These are phyloP conservation scores for Leguminivora glycinivorella DNA, from an alignment of 1,140 invertebrate genomes.

Conservation along the genomic window DNA sequence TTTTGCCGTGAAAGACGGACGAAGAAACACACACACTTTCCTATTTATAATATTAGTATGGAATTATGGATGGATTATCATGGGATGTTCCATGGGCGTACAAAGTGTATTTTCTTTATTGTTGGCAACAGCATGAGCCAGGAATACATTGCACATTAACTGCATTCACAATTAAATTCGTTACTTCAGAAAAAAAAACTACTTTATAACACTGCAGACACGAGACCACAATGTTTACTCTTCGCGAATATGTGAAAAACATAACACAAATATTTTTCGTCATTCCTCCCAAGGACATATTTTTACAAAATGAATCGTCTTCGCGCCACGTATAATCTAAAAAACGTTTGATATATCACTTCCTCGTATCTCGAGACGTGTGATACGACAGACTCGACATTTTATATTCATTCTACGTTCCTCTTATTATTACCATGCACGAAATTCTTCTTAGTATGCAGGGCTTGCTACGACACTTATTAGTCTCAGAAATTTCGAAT, in stretches of 20 bases:
- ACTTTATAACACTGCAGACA: constrained; percentile 5
- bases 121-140: neutral
- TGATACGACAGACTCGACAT: constrained; percentile 49
- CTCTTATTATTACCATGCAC: constrained; percentile 64
- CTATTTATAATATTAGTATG: no score
- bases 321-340: constrained; percentile 10
- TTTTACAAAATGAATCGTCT: constrained; percentile 12
- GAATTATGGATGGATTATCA: no score
- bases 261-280: neutral
- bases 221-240: neutral
- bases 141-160: neutral
- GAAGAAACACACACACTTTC: no score
- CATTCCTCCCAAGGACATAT: neutral
- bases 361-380: constrained; percentile 30
- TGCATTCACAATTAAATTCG: neutral
- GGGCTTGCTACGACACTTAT: constrained; percentile 67
- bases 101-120: neutral
- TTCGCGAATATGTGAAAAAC: neutral
- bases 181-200: neutral
- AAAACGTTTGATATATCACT: constrained; percentile 14
- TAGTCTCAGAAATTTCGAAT: constrained; percentile 76
- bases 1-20: no score
- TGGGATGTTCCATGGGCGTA: neutral
- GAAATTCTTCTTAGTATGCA: constrained; percentile 72
- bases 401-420: constrained; percentile 71